Percentiles rank a stretch among this genome's conserved stretches.
phyloP scores from a whole-genome alignment of 2,113 vertebrate genomes.

The Sylvicapra grimmia region DNA sequence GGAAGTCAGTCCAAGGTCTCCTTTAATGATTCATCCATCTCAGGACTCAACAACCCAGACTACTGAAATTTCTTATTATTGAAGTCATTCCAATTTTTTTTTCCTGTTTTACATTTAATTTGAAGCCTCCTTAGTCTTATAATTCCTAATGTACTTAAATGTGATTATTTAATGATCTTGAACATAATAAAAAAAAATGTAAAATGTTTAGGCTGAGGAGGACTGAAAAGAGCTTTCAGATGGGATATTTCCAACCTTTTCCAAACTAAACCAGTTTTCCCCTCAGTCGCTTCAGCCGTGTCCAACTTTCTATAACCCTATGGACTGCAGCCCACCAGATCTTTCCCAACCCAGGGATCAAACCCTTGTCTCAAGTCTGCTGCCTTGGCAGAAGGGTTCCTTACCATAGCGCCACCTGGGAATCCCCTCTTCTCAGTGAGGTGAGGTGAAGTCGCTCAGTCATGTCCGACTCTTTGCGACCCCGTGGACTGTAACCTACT shows the following conservation, averaged over 20 bases:
- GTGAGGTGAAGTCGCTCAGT: no score
- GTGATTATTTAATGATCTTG: no score
- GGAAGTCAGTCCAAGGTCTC: no score
- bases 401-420: background rate
- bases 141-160: no score
- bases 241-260: constrained; percentile 57
- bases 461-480: no score
- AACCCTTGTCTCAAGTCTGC: background rate
- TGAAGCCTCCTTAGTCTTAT: no score
- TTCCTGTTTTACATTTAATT: no score
- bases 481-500: no score
- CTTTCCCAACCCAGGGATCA: background rate
- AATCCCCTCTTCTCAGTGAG: background rate
- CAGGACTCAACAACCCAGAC: no score
- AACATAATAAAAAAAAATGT: background rate
- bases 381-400: background rate
- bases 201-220: constrained; percentile 78
- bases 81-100: no score
- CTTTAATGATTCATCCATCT: no score
- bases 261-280: constrained; percentile 47
- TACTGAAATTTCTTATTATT: no score
- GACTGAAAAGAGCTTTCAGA: constrained; percentile 73
- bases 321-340: background rate
- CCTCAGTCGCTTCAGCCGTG: background rate
- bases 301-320: background rate